Percentiles rank a stretch among this genome's conserved stretches.
These are phyloP conservation scores for Paramisgurnus dabryanus DNA, from an alignment of 2,113 vertebrate species.

Conservation along the genomic window DNA sequence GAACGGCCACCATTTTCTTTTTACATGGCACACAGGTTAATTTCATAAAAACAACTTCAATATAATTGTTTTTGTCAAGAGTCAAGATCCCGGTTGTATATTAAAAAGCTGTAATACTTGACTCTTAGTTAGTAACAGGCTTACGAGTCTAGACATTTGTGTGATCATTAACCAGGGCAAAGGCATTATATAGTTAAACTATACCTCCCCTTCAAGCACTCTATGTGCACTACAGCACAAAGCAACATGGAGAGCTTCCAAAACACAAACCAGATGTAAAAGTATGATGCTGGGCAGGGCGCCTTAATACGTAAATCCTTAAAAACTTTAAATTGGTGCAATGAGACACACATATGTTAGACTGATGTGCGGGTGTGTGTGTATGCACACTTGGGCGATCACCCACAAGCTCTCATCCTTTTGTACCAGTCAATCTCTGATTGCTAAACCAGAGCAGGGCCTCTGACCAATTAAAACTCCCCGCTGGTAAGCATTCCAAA, in stretches of 20 bases:
- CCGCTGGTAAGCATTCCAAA: slow-evolving; percentile 78
- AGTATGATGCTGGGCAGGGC: background rate
- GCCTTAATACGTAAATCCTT: slow-evolving; percentile 29
- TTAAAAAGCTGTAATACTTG: background rate
- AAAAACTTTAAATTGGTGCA: slow-evolving; percentile 12
- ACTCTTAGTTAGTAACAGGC: slow-evolving; percentile 39
- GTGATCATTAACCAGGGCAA: slow-evolving; percentile 50
- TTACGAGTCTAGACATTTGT: slow-evolving; percentile 49
- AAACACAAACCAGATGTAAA: slow-evolving; percentile 12
- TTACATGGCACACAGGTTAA: slow-evolving; percentile 50
- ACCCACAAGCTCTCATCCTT: slow-evolving; percentile 47
- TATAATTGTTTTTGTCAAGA: slow-evolving; percentile 17
- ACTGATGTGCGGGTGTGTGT: slow-evolving; percentile 8
- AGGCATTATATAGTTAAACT: slow-evolving; percentile 44
- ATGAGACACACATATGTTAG: slow-evolving; percentile 22
- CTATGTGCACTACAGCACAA: slow-evolving; percentile 3
- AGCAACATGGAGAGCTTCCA: background rate
- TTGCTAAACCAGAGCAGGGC: slow-evolving; percentile 71
- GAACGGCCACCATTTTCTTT: slow-evolving; percentile 58
- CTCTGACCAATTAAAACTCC: slow-evolving; percentile 76
- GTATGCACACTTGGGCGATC: slow-evolving; percentile 9
- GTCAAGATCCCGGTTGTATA: background rate
- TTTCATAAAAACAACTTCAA: slow-evolving; percentile 23
- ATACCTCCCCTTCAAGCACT: background rate
- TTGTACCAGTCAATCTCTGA: slow-evolving; percentile 64